Percentiles rank a stretch among this genome's conserved stretches.
Conservation (phyloP, 2,113 vertebrate genomes). For the Leptosomus discolor region DNA sequence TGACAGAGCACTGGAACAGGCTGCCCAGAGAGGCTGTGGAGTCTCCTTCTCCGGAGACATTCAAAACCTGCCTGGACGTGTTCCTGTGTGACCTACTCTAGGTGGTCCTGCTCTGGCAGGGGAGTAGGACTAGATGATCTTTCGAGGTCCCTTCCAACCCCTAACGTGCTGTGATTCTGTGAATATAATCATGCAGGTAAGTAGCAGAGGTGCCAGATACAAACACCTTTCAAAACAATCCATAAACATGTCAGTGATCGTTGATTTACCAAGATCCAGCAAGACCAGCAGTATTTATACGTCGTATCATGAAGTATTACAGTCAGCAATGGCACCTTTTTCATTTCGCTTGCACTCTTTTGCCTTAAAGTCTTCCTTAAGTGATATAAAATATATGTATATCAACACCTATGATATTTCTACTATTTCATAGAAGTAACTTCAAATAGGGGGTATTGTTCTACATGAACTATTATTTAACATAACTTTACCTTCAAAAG, state of each 20-base stretch:
- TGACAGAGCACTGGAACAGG: no score
- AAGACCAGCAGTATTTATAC: neutral
- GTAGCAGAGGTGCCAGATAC: neutral
- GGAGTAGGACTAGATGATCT: no score
- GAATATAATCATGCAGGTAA: neutral
- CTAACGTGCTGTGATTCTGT: no score
- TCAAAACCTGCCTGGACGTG: no score
- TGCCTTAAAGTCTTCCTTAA: neutral
- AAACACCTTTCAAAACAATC: neutral
- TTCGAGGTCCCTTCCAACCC: no score
- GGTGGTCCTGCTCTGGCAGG: no score
- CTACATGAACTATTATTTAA: neutral
- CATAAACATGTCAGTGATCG: neutral
- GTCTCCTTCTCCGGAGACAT: no score
- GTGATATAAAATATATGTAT: neutral
- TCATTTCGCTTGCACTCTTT: neutral
- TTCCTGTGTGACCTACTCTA: no score
- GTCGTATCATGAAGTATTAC: neutral
- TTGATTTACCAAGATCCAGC: neutral
- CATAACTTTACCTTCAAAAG: conserved; percentile 86
- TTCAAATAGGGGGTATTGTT: neutral
- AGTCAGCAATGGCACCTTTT: neutral
- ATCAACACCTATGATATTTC: neutral
- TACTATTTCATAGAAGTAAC: neutral
- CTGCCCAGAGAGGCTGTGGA: no score